A percentile compares a stretch with the other conserved stretches of the same genome.
These are phyloP conservation scores for Myotis findleyi DNA, from an alignment of 2,797 vertebrate genomes.

Conservation along the genomic window DNA sequence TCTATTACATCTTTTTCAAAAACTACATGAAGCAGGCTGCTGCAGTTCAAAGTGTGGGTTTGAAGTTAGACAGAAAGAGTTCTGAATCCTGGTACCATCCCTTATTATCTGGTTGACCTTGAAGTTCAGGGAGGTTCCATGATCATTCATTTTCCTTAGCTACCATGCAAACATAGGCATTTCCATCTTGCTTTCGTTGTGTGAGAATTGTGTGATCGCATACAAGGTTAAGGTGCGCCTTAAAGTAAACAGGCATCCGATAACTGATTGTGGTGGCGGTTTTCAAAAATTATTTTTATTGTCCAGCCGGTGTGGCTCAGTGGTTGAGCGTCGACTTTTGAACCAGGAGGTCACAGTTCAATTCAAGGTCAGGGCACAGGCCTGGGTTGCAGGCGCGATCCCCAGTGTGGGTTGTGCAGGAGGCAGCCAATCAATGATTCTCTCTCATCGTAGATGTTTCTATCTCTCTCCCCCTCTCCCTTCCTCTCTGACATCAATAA, in stretches of 20 bases:
- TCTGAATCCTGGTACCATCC: neutral
- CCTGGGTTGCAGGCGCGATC: too few species aligned
- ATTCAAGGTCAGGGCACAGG: too few species aligned
- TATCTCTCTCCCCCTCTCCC: too few species aligned
- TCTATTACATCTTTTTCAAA: neutral
- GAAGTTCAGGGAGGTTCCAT: slow-evolving; percentile 3
- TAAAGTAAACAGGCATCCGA: neutral
- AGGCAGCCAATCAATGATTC: too few species aligned
- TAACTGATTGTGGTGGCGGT: neutral
- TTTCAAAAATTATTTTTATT: slow-evolving; percentile 41
- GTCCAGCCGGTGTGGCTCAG: too few species aligned
- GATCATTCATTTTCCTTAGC: neutral
- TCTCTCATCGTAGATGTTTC: too few species aligned
- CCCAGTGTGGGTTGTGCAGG: too few species aligned
- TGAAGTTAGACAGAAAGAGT: neutral
- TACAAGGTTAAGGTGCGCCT: neutral
- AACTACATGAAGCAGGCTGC: neutral
- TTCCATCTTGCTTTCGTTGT: slow-evolving; percentile 7
- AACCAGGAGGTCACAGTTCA: too few species aligned
- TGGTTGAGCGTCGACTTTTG: too few species aligned
- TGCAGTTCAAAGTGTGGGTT: neutral
- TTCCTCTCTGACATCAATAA: too few species aligned
- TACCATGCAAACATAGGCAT: neutral
- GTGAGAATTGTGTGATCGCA: neutral
- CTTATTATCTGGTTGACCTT: slow-evolving; percentile 1